These are phyloP conservation scores for Polyommatus iphigenia DNA, from an alignment of 2,888 invertebrate genomes.

Conservation along the genomic window DNA sequence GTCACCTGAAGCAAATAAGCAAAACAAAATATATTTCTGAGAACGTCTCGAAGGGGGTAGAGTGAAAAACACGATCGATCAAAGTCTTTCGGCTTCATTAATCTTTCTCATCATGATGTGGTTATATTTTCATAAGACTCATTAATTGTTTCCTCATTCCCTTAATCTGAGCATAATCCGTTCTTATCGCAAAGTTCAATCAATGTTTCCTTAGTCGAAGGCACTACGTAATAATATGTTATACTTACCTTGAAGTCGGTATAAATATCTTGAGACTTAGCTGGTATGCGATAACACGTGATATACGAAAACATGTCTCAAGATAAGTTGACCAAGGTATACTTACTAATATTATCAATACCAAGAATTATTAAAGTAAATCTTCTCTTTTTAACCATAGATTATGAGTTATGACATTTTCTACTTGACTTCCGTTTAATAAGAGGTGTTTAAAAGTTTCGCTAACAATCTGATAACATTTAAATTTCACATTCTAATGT, in stretches of 20 bases:
- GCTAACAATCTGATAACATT: no score
- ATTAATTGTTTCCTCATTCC: conserved; percentile 62
- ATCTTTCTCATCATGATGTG: conserved; percentile 69
- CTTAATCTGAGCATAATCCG: conserved; percentile 45
- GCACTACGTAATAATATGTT: background rate
- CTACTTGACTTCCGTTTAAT: no score
- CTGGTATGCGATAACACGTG: no score
- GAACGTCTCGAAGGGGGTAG: conserved; percentile 31
- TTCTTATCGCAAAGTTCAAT: conserved; percentile 27
- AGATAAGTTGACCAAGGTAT: no score
- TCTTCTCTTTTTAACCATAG: no score
- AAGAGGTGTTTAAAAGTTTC: no score
- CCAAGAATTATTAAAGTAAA: no score
- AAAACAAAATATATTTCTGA: conserved; percentile 33
- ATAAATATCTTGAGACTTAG: background rate
- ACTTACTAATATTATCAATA: no score
- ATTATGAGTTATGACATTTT: no score
- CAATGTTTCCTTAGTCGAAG: background rate
- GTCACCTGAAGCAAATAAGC: conserved; percentile 23
- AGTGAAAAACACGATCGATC: conserved; percentile 69
- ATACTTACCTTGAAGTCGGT: background rate
- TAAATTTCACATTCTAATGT: no score
- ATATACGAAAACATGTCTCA: no score
- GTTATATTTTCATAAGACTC: conserved; percentile 61
- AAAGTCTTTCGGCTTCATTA: conserved; percentile 75